Base-by-base conservation (phyloP, 37 sponge, comb jelly and placozoan genomes). In the Trichoplax adhaerens region DNA sequence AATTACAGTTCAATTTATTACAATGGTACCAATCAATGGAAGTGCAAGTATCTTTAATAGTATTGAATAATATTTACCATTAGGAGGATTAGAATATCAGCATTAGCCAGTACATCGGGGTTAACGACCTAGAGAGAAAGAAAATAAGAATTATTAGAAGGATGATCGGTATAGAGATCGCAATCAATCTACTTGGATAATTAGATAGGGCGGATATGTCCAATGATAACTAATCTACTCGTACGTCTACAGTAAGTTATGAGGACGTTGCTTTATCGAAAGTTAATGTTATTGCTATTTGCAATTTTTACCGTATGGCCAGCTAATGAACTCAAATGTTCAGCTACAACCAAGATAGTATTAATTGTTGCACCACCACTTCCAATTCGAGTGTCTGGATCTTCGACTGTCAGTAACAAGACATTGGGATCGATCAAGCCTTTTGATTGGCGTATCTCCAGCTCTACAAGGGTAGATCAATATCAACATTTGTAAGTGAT, bases 301-400 rank as follows among this genome's bases (percentile, higher is more conserved):
- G 47, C 5, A 68, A 1, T 1, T 5, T 73, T 57, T 52, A 85
- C 86, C 62, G 74, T 83, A 53, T 56, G 52, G 8, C 82, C 82
- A 2, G 69, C 71, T 7, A 48, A 56, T 5, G 88, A 82, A 46
- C 83, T 70, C 4, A 88, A 70, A 2, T 69, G 58, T 75, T 88
- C 88, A 0, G 84, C 65, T n/a, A 81, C 84, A 57, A 78, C 77
- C 58, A 88, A 72, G 58, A 88, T 66, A 55, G 88, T 84, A 71
- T 88, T 88, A 2, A 88, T 74, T 3, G 82, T 68, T 2, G 88
- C 88, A 65, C 85, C 79, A 2, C 88, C 88, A 53, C 85, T 83
- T 8, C 88, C 88, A 62, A 88, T 83, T 65, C 82, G 82, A 48
- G 84, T 79, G 66, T 78, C 72, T 5, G 88, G 88, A 71, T 88